These are phyloP conservation scores for Sinocyclocheilus anshuiensis DNA, from an alignment of 2,113 vertebrate species.

Conservation along the genomic window DNA sequence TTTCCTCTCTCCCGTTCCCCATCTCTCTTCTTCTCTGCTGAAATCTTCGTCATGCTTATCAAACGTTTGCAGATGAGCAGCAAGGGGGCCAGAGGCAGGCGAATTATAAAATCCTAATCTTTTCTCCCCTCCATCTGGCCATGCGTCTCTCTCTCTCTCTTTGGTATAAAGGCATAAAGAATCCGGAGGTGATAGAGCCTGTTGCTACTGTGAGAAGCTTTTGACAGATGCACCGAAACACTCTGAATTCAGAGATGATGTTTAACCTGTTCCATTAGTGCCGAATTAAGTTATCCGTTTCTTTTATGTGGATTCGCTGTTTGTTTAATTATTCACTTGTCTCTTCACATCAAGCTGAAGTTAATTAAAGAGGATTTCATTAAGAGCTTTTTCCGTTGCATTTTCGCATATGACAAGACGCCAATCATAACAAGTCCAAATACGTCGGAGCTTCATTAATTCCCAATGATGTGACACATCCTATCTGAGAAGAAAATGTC, in stretches of 20 bases:
- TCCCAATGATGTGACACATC: constrained; percentile 32
- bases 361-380: constrained; percentile 71
- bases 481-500: constrained; percentile 4
- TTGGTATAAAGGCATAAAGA: constrained; percentile 12
- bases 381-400: constrained; percentile 55
- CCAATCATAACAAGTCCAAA: constrained; percentile 58
- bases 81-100: constrained; percentile 64
- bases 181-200: constrained; percentile 57
- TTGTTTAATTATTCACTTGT: constrained; percentile 60
- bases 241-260: constrained; percentile 38
- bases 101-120: constrained; percentile 66
- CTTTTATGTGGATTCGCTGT: constrained; percentile 8
- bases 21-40: constrained; percentile 45
- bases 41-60: constrained; percentile 68
- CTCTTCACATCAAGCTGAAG: constrained; percentile 62
- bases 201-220: constrained; percentile 57
- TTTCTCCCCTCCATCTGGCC: constrained; percentile 60
- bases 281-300: constrained; percentile 57
- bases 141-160: constrained; percentile 53
- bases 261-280: constrained; percentile 57
- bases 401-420: constrained; percentile 56
- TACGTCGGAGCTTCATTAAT: constrained; percentile 60
- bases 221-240: constrained; percentile 59
- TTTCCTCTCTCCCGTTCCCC: constrained; percentile 40
- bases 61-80: constrained; percentile 67